Conservation (phyloP, 2,797 vertebrate species). For the Psittacula derbiana region DNA sequence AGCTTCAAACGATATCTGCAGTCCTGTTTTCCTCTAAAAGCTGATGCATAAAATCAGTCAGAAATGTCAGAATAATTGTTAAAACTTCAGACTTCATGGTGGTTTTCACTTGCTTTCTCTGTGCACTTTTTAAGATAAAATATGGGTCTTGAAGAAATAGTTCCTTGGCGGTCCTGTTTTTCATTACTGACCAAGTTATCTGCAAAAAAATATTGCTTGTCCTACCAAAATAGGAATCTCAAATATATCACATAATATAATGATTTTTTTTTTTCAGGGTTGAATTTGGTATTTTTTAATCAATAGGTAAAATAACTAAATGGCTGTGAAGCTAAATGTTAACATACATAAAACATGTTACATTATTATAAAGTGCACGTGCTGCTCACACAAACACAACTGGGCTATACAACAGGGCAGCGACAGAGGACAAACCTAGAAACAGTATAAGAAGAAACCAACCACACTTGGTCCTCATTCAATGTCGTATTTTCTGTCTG, state of each 20-base stretch:
- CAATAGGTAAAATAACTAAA: background rate
- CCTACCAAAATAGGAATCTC: background rate
- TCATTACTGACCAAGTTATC: background rate
- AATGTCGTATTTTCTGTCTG: background rate
- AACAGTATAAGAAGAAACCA: background rate
- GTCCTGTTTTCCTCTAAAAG: conserved; percentile 14
- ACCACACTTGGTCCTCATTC: background rate
- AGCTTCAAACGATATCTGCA: background rate
- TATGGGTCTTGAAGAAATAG: background rate
- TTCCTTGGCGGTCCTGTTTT: background rate
- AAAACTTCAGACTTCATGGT: background rate
- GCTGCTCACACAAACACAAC: background rate
- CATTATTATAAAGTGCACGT: background rate
- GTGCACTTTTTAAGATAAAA: background rate
- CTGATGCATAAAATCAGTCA: conserved; percentile 1
- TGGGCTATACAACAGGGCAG: background rate
- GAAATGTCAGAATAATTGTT: conserved; percentile 15
- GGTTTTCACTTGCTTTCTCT: background rate
- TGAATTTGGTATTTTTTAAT: background rate
- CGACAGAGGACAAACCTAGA: background rate
- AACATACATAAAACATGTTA: background rate
- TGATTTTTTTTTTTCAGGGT: background rate
- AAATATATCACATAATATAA: background rate
- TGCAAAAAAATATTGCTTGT: background rate
- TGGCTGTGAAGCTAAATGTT: background rate